These are phyloP conservation scores for Enteromius afrohamiltoni DNA, from an alignment of 2,797 vertebrate genomes.

Conservation along the genomic window DNA sequence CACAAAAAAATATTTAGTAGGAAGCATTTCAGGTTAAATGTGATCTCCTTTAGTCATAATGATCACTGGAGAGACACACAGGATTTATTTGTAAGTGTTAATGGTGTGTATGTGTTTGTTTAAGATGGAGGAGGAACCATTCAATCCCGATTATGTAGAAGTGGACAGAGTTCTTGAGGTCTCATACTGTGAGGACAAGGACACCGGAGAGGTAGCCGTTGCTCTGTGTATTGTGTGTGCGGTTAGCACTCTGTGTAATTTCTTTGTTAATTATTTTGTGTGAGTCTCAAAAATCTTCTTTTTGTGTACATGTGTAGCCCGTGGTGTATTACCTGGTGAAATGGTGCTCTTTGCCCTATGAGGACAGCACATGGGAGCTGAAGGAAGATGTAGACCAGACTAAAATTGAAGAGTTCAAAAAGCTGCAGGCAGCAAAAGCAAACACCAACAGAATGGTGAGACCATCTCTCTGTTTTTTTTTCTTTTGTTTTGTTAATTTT, in stretches of 20 bases:
- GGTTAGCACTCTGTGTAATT: not conserved
- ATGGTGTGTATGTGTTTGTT: constrained; percentile 54
- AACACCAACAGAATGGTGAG: constrained; percentile 90
- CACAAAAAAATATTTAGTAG: not conserved
- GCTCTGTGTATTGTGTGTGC: constrained; percentile 29
- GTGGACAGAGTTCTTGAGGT: constrained; percentile 98
- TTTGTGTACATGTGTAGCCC: constrained; percentile 81
- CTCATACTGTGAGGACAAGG: constrained; percentile 98
- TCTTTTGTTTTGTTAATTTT: too few relatives aligned
- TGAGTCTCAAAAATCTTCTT: constrained; percentile 49
- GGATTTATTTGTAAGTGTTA: not conserved
- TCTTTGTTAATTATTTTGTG: not conserved
- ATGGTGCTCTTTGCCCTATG: constrained; percentile 98
- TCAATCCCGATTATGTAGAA: constrained; percentile 98
- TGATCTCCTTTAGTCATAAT: not conserved
- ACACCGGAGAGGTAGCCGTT: constrained; percentile 90
- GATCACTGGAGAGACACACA: not conserved
- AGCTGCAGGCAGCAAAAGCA: constrained; percentile 90
- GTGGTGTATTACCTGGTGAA: constrained; percentile 99
- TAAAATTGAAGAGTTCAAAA: constrained; percentile 99
- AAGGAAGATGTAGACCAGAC: constrained; percentile 97
- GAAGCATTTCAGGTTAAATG: not conserved
- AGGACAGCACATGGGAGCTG: constrained; percentile 99
- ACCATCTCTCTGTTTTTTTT: not conserved
- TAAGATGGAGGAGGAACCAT: constrained; percentile 97